phyloP scores from a whole-genome alignment of 2,888 invertebrate species.

The Stegana nigrithorax region DNA sequence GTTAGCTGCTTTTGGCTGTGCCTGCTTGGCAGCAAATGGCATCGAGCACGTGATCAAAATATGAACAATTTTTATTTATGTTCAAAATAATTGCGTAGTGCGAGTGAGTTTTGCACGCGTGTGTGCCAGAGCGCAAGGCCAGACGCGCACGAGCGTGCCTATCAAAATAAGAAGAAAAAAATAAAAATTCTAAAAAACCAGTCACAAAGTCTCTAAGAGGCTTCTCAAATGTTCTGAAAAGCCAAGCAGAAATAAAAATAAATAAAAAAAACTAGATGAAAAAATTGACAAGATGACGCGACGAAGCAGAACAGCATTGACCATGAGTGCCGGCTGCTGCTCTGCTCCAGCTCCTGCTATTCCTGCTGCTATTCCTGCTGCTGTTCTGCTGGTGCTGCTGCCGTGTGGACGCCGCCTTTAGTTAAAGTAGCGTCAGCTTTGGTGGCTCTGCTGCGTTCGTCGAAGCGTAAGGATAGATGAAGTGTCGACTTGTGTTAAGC shows the following conservation, averaged over 20 bases:
- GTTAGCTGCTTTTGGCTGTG: no score
- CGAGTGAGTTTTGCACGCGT: no score
- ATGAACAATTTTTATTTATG: conserved; percentile 18
- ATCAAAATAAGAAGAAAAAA: no score
- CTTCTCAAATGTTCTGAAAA: no score
- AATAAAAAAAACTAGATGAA: neutral
- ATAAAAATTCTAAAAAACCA: no score
- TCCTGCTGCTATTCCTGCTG: neutral
- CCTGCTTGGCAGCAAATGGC: conserved; percentile 52
- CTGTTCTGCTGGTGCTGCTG: neutral
- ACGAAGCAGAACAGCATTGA: neutral
- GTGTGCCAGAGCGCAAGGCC: no score
- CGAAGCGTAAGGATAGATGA: conserved; percentile 18
- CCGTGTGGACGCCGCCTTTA: no score
- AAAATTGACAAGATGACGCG: conserved; percentile 1
- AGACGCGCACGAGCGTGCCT: no score
- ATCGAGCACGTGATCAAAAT: conserved; percentile 58
- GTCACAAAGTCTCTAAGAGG: no score
- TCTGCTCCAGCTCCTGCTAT: neutral
- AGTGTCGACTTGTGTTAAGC: conserved; percentile 28
- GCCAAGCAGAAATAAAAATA: neutral
- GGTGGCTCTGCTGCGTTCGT: no score
- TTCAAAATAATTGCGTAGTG: conserved; percentile 7
- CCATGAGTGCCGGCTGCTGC: neutral
- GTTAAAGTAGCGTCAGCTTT: no score